Evolutionary conservation across 2,113 vertebrate genomes (phyloP).

Genomic region (Meriones unguiculatus): DNA sequence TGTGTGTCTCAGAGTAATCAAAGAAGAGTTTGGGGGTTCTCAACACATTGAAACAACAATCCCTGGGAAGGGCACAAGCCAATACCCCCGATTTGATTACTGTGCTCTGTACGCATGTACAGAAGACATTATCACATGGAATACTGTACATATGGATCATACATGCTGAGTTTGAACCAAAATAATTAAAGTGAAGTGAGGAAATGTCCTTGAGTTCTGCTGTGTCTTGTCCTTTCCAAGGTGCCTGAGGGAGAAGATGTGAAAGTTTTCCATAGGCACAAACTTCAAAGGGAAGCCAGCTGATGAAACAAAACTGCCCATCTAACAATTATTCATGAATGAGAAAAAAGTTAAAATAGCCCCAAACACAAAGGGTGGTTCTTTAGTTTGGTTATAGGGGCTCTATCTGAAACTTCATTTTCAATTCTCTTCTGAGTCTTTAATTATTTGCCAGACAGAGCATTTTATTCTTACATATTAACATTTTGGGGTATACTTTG

Average conservation of each 20-base stretch:
- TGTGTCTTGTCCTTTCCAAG: not conserved
- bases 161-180: not conserved
- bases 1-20: not conserved
- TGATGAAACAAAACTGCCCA: conserved; percentile 44
- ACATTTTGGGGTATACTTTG: conserved; percentile 13
- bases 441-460: conserved; percentile 16
- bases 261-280: not conserved
- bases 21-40: not conserved
- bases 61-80: not conserved
- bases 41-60: not conserved
- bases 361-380: not conserved
- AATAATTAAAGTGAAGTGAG: not conserved
- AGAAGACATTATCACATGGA: not conserved
- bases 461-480: not conserved
- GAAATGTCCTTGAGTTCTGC: not conserved
- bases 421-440: conserved; percentile 6
- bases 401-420: not conserved
- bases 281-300: conserved; percentile 27
- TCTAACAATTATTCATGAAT: not conserved
- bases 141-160: not conserved
- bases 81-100: not conserved
- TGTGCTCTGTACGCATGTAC: not conserved
- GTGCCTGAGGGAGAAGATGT: not conserved
- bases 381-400: conserved; percentile 34
- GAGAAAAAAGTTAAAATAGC: conserved; percentile 7